Evolutionary conservation across 2,888 invertebrate genomes (phyloP).

Genomic region (Drosophila sordidapex): DNA sequence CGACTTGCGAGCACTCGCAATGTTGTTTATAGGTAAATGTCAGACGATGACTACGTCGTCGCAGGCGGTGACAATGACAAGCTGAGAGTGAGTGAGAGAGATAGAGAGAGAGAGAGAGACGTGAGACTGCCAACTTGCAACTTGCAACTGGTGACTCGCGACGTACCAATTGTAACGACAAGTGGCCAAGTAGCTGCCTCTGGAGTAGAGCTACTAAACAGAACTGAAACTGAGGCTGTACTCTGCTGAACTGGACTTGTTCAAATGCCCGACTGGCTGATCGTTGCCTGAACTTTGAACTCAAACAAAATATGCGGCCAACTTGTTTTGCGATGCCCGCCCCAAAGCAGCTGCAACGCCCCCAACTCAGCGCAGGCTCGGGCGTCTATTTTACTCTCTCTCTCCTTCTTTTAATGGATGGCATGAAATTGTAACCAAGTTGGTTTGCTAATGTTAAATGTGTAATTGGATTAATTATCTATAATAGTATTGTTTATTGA

Average conservation of each 20-base stretch:
- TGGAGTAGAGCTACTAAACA: conserved; percentile 32
- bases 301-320: conserved; percentile 76
- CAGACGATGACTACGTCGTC: conserved; percentile 61
- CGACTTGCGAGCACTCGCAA: conserved; percentile 21
- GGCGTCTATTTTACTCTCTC: conserved; percentile 42
- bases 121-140: conserved; percentile 27
- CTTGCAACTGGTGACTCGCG: conserved; percentile 19
- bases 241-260: conserved; percentile 52
- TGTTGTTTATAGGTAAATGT: conserved; percentile 73
- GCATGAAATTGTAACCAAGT: neutral
- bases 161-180: conserved; percentile 69
- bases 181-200: conserved; percentile 67
- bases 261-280: conserved; percentile 57
- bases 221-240: conserved; percentile 29
- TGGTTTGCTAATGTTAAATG: neutral
- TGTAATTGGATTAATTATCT: neutral
- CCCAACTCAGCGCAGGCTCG: conserved; percentile 55
- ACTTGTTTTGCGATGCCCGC: conserved; percentile 70
- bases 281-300: conserved; percentile 72
- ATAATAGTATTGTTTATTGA: neutral
- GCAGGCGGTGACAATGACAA: conserved; percentile 73
- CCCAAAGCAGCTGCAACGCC: conserved; percentile 71
- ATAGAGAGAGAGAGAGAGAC: conserved; percentile 14
- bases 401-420: conserved; percentile 22
- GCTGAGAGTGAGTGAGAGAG: conserved; percentile 19